phyloP scores from a whole-genome alignment of 2,113 vertebrate genomes.

The Urocolius indicus region DNA sequence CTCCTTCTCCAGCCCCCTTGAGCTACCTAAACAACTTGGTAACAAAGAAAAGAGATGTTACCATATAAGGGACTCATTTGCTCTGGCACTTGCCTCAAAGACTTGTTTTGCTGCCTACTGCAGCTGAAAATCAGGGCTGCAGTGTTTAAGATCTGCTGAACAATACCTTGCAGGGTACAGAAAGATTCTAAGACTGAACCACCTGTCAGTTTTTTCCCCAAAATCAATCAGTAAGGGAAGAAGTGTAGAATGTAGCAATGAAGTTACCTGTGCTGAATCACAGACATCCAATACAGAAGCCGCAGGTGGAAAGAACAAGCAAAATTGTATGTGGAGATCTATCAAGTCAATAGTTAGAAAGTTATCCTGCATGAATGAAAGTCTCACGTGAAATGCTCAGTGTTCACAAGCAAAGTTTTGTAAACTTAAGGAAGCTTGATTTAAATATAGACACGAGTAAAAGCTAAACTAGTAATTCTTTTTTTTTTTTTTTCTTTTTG shows the following conservation, averaged over 20 bases:
- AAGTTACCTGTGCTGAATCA: constrained; percentile 23
- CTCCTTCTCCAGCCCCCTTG: background rate
- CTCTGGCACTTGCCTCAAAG: background rate
- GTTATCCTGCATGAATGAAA: constrained; percentile 47
- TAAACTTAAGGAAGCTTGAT: constrained; percentile 63
- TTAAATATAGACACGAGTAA: constrained; percentile 61
- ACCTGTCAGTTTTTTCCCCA: background rate
- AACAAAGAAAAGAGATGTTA: background rate
- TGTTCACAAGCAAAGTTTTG: constrained; percentile 46
- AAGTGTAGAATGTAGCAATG: background rate
- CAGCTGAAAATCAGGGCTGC: background rate
- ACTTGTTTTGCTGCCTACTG: background rate
- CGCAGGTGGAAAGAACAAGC: background rate
- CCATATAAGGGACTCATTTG: background rate
- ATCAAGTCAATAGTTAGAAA: constrained; percentile 28
- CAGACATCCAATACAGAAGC: background rate
- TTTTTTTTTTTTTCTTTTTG: constrained; percentile 45
- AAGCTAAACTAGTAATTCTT: constrained; percentile 39
- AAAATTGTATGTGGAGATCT: background rate
- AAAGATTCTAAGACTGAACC: constrained; percentile 1
- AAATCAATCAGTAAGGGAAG: background rate
- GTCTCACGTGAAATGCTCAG: constrained; percentile 44
- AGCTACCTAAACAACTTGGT: background rate
- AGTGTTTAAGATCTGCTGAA: background rate
- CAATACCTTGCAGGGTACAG: background rate